A percentile compares a stretch with the other conserved stretches of the same genome.
phyloP scores from a whole-genome alignment of 2,888 invertebrate species.

The Pharmacophagus antenor region DNA sequence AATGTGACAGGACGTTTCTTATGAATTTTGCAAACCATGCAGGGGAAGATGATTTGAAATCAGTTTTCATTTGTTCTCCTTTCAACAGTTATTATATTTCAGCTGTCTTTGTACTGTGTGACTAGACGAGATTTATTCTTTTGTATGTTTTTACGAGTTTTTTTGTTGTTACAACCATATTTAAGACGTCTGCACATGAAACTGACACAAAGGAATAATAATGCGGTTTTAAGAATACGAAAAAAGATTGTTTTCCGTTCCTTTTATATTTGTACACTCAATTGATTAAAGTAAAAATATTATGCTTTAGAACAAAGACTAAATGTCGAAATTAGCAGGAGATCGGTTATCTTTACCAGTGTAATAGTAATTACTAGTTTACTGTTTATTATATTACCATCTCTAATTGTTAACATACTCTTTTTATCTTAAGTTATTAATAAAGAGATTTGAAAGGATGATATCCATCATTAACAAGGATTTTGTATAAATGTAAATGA shows the following conservation, averaged over 20 bases:
- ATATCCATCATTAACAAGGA: too few species aligned
- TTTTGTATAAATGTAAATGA: too few species aligned
- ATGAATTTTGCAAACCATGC: constrained; percentile 14
- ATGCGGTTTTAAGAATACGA: constrained; percentile 1
- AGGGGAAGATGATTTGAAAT: constrained; percentile 22
- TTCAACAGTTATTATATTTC: constrained; percentile 23
- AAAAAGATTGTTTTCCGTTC: neutral
- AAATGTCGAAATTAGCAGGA: too few species aligned
- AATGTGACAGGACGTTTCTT: constrained; percentile 8
- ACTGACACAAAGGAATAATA: constrained; percentile 21
- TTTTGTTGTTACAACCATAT: constrained; percentile 22
- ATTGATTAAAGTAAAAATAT: too few species aligned
- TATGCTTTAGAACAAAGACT: too few species aligned
- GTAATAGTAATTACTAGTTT: too few species aligned
- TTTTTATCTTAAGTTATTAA: too few species aligned
- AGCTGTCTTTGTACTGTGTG: constrained; percentile 25
- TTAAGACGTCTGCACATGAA: constrained; percentile 21
- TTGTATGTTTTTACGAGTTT: constrained; percentile 26
- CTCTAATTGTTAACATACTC: too few species aligned
- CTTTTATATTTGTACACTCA: too few species aligned
- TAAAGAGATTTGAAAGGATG: too few species aligned
- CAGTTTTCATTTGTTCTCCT: constrained; percentile 24
- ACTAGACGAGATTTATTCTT: constrained; percentile 28
- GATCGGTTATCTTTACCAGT: too few species aligned
- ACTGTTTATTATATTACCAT: too few species aligned